Evolutionary conservation across 2,113 vertebrate species (phyloP).

Genomic region (Gnathonemus echidnorhynchus): DNA sequence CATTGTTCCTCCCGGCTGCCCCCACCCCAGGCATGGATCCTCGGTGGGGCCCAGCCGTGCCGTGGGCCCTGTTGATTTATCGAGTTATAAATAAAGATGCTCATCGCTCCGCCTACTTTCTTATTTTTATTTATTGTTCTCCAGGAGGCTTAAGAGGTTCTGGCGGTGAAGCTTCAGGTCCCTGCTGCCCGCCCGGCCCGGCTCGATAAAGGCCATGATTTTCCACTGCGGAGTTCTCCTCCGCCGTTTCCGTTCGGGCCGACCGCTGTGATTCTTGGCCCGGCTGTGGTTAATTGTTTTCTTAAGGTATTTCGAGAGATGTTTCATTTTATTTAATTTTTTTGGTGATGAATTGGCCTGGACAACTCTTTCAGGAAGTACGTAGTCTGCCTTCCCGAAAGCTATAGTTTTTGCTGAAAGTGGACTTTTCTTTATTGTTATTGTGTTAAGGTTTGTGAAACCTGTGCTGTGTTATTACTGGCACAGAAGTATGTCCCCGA

Average conservation of each 20-base stretch:
- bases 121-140: not conserved
- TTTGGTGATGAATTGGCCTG: not conserved
- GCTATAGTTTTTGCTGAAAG: not conserved
- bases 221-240: not conserved
- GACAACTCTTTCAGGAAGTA: not conserved
- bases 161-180: not conserved
- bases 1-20: conserved; percentile 76
- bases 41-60: conserved; percentile 35
- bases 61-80: conserved; percentile 60
- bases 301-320: not conserved
- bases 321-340: not conserved
- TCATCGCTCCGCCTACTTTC: conserved; percentile 52
- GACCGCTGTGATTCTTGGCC: not conserved
- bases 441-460: not conserved
- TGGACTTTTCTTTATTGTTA: not conserved
- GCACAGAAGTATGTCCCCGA: not conserved
- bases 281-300: not conserved
- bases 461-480: not conserved
- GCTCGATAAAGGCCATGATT: not conserved
- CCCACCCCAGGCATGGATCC: conserved; percentile 45
- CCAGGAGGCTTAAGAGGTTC: not conserved
- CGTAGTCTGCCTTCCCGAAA: not conserved
- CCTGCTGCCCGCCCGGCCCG: not conserved
- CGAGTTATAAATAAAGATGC: conserved; percentile 64
- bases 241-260: not conserved